Evolutionary conservation across 1,140 invertebrate species (phyloP).

Genomic region (Conus ventricosus): DNA sequence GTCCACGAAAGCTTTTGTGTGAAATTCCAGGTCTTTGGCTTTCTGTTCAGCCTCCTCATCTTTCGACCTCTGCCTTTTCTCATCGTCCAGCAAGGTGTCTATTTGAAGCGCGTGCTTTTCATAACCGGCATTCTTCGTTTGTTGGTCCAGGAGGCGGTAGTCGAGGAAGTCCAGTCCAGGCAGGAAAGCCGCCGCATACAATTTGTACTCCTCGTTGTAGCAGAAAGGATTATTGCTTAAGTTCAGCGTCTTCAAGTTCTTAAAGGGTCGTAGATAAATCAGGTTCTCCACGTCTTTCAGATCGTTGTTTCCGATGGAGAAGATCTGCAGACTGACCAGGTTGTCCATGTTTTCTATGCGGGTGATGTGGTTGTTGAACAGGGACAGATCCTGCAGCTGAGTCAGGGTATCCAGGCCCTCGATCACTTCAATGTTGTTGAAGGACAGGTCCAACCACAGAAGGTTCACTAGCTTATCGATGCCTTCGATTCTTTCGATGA

Average conservation of each 20-base stretch:
- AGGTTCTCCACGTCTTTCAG: slow-evolving; percentile 85
- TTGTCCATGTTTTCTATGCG: slow-evolving; percentile 74
- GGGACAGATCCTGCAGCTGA: slow-evolving; percentile 73
- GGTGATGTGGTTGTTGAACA: slow-evolving; percentile 74
- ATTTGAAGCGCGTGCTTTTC: no score
- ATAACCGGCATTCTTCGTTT: slow-evolving; percentile 54
- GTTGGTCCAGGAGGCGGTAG: slow-evolving; percentile 82
- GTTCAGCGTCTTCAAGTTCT: slow-evolving; percentile 84
- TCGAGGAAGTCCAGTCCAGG: slow-evolving; percentile 86
- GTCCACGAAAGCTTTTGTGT: slow-evolving; percentile 81
- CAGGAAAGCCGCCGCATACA: slow-evolving; percentile 83
- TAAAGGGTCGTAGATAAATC: slow-evolving; percentile 85
- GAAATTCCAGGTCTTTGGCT: slow-evolving; percentile 52
- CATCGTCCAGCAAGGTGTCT: no score
- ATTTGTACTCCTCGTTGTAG: slow-evolving; percentile 77
- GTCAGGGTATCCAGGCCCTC: slow-evolving; percentile 68
- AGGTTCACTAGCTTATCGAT: slow-evolving; percentile 72
- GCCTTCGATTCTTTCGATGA: slow-evolving; percentile 75
- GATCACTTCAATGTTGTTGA: slow-evolving; percentile 73
- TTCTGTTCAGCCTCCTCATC: no score
- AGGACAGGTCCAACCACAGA: slow-evolving; percentile 75
- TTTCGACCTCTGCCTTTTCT: no score
- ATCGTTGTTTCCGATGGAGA: slow-evolving; percentile 89
- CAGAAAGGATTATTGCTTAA: slow-evolving; percentile 87
- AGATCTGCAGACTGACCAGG: slow-evolving; percentile 82